Conservation (phyloP, 2,797 vertebrate genomes). For the Bothrops alternatus region DNA sequence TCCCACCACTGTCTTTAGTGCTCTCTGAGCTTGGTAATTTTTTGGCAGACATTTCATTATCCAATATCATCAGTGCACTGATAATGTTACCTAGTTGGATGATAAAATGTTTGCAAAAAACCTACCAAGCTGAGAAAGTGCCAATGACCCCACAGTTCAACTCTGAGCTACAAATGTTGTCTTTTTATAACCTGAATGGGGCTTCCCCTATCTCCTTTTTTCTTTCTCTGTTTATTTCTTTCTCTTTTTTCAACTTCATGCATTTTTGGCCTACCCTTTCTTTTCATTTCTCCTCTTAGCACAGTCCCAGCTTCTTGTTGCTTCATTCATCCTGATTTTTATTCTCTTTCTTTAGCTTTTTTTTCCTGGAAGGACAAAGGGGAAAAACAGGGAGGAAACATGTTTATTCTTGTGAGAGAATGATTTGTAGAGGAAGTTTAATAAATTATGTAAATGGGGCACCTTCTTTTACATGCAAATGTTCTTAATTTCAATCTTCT, state of each 20-base stretch:
- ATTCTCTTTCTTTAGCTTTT: background rate
- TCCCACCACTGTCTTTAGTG: background rate
- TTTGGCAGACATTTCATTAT: background rate
- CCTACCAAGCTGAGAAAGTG: background rate
- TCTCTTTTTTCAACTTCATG: background rate
- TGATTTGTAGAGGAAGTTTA: background rate
- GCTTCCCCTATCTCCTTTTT: background rate
- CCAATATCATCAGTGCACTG: background rate
- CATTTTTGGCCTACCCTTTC: background rate
- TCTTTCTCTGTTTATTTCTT: background rate
- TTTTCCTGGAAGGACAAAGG: background rate
- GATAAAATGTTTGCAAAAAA: background rate
- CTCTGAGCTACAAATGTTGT: background rate
- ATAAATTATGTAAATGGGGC: background rate
- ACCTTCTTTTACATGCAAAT: background rate
- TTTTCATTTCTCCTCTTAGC: background rate
- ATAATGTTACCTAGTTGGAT: background rate
- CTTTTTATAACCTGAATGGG: background rate
- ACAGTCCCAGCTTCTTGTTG: background rate
- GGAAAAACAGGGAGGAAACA: background rate
- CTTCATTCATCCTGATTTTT: background rate
- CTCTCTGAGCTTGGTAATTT: background rate
- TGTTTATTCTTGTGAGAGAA: background rate
- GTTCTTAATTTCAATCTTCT: background rate
- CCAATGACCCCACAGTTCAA: background rate